Percentiles rank a stretch among this genome's conserved stretches.
phyloP scores from a whole-genome alignment of 2,797 vertebrate genomes.

The Catostomus latipinnis region DNA sequence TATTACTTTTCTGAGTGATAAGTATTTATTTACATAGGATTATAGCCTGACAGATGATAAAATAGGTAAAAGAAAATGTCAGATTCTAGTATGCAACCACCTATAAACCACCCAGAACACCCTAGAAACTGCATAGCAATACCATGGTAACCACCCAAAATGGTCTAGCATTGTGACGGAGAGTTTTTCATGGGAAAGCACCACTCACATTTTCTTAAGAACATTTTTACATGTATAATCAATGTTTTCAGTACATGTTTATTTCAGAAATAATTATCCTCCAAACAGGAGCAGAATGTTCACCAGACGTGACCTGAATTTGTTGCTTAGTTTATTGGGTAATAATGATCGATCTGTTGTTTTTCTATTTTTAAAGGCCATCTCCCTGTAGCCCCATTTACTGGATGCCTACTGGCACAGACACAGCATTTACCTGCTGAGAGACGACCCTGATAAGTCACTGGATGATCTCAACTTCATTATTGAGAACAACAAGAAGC shows the following conservation, averaged over 20 bases:
- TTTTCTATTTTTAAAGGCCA: constrained; percentile 70
- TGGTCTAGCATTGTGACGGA: too few species aligned
- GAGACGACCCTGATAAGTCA: constrained; percentile 72
- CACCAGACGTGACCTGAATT: constrained; percentile 22
- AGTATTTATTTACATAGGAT: too few species aligned
- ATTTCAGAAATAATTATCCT: constrained; percentile 22
- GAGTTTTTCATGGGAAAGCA: too few species aligned
- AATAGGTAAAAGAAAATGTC: too few species aligned
- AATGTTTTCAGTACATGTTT: neutral
- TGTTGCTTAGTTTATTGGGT: constrained; percentile 28
- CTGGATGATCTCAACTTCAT: constrained; percentile 79
- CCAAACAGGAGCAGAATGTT: constrained; percentile 6
- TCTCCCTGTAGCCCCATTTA: constrained; percentile 74
- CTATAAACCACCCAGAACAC: too few species aligned
- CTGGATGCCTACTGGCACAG: constrained; percentile 81
- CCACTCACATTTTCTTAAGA: too few species aligned
- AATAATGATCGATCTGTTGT: constrained; percentile 51
- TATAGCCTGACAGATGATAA: too few species aligned
- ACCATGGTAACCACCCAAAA: too few species aligned
- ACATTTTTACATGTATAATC: too few species aligned
- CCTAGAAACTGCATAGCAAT: too few species aligned
- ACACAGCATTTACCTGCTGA: constrained; percentile 80
- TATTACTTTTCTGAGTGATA: too few species aligned
- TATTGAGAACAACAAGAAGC: constrained; percentile 73
- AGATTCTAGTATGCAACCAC: too few species aligned